Evolutionary conservation across 2,113 vertebrate species (phyloP), one percentile per base, ranked within the genome.

Genomic region (Geococcyx californianus): DNA sequence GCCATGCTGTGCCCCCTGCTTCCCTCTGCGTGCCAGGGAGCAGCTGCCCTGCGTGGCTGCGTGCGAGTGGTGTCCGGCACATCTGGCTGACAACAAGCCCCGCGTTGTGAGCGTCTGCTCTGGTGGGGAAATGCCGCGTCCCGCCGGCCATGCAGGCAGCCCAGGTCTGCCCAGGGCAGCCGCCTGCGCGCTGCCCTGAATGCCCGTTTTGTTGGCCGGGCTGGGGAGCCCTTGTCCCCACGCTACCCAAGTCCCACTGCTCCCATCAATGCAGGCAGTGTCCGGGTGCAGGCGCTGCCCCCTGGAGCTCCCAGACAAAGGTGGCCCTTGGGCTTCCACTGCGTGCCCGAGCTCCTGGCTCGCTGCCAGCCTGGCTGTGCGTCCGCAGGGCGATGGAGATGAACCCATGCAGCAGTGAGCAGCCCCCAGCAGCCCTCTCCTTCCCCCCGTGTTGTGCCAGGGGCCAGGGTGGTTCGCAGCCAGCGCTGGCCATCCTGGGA

Each of bases 111-210:
- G 54, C 0, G 0, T 44, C 17, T 0, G 0, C 3, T 2, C 42
- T 3, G 2, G 42, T 8, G 2, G 72, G 84, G 25, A 83, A 84
- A 76, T 0, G n/a, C 73, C 2, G 0, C 0, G 0, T 64, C 79
- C 67, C 0, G 1, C 25, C 3, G 8, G 73, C 91, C 47, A 7
- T 4, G 1, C 4, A 3, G 58, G 44, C 2, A 3, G n/a, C 91
- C 56, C n/a, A 8, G 82, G n/a, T 36, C 87, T 91, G 92, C 72
- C 64, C 2, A 1, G 87, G 88, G 84, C 90, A 67, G 93, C 73
- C 12, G 1, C 87, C 73, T 0, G 14, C 78, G 9, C 88, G 58
- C 34, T 1, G 79, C 87, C 66, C 77, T 97, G 16, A 96, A 96
- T 89, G 94, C 82, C 56, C 2, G 28, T 77, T 79, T 68, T 96